Base-by-base conservation (phyloP, 1,140 invertebrate genomes). In the Nymphalis io region DNA sequence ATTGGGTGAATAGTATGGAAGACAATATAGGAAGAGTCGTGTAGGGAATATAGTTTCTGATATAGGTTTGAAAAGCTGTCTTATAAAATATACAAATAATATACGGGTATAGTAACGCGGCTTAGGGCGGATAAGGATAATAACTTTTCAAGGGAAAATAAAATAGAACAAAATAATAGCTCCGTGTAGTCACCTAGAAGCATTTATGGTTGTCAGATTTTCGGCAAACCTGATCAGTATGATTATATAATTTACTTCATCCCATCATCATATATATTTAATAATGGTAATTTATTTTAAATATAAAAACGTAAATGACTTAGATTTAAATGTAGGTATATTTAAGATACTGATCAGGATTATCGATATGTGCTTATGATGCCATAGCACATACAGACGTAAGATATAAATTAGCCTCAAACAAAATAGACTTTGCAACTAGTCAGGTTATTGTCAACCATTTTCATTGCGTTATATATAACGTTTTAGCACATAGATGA, bases 401-500 rank as follows among this genome's bases (percentile, higher is more conserved):
- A 75, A 80, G 74, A 68, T 63, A 63, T 63, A 63, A 76, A 63
- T 70, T 81, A 86, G 85, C 80, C 81, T 82, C 75, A 80, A 84
- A 84, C 73, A 77, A 59, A 79, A 82, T 51, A 18, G 68, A 81
- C 59, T 80, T 87, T 81, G 85, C 86, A 88, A 78, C 87, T 91
- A 91, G 72, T 80, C 73, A 82, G 79, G 78, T 81, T 83, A 62
- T 72, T 48, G 79, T 85, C 84, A 83, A 87, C 84, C 79, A 87
- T 76, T 85, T 76, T 80, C 89, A 91, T 89, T 85, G 84, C 89
- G 87, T 88, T 88, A 88, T 82, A 83, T 89, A 89, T 89, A 91
- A 91, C 89, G 89, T 89, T 88, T 89, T 91, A 89, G 88, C 87
- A 89, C 85, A 90, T 83, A 81, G 72, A 90, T 79, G 71, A 87